Percentiles rank a stretch among this genome's conserved stretches.
Conservation (phyloP, 1,140 invertebrate genomes). For the Paraescarpia echinospica region DNA sequence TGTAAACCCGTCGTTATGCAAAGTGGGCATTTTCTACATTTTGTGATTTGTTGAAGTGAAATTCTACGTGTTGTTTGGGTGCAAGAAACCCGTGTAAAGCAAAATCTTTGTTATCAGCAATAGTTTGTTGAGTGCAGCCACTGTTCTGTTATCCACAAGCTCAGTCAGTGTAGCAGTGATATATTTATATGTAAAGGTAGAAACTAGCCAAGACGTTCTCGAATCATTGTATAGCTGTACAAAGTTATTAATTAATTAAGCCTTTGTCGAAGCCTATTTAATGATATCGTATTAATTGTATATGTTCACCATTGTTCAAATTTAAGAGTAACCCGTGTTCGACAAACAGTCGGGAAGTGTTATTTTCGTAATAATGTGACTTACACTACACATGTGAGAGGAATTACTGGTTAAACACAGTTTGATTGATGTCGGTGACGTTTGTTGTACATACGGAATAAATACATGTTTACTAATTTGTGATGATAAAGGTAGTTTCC, state of each 20-base stretch:
- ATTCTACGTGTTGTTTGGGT: background rate
- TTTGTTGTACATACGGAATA: background rate
- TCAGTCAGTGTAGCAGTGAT: background rate
- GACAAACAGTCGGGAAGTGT: background rate
- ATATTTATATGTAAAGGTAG: conserved; percentile 6
- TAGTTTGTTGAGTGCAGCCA: background rate
- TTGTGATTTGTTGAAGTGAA: background rate
- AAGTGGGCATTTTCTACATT: background rate
- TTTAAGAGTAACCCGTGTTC: background rate
- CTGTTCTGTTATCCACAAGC: background rate
- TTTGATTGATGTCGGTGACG: background rate
- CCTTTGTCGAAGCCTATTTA: background rate
- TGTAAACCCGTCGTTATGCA: background rate
- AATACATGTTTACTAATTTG: background rate
- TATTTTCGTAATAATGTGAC: background rate
- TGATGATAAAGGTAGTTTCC: background rate
- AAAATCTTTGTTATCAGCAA: background rate
- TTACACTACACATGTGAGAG: background rate
- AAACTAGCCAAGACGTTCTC: background rate
- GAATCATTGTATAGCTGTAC: conserved; percentile 5
- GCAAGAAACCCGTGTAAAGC: background rate
- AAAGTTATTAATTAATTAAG: background rate
- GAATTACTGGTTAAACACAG: background rate
- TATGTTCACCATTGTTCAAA: background rate
- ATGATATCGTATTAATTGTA: background rate